Evolutionary conservation across 1,140 invertebrate genomes (phyloP), one percentile per base, ranked within the genome.

Genomic region (Globodera ellingtonae): DNA sequence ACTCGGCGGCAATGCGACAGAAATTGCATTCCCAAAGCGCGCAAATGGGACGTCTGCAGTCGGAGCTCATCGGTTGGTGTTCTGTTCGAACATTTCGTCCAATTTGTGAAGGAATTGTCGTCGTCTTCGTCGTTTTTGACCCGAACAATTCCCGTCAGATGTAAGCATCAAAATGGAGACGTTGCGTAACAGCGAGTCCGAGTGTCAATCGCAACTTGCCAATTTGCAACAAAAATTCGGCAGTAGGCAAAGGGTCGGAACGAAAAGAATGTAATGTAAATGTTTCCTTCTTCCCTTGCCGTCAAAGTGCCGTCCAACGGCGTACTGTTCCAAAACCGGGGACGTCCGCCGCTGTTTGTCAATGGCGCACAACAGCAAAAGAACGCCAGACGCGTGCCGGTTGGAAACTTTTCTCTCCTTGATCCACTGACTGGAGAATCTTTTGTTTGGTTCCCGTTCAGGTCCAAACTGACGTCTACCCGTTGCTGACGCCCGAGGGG

Each of bases 401-500:
- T 67, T 67, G 15, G 15, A 18, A 21, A 7, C 7, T 67, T 18
- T 18, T 67, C 1, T 21, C 15, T 21, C 7, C 35, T 67, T 18
- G 6, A n/a, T 18, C 66, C 35, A 35, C 35, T 35, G 35, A 35
- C 35, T 35, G 1, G 3, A 35, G 3, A 35, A 35, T 35, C 2
- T 2, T 35, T 35, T 35, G 0, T 35, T 0, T 35, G 35, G 2
- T 1, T 1, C 35, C 35, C 3, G 6, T 35, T 70, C 8, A 44
- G 67, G 18, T 1, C 5, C 6, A 70, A 44, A 4, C 21, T 35
- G 67, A 35, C 67, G 35, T 13, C 46, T 89, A 88, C 75, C 87
- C 87, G 47, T 82, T 80, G 62, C 71, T 88, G n/a, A 72, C 82
- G 5, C 46, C 66, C 10, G 78, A 84, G 48, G 82, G 81, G 35